Conservation (phyloP, 2,797 vertebrate genomes). For the Danionella dracula region DNA sequence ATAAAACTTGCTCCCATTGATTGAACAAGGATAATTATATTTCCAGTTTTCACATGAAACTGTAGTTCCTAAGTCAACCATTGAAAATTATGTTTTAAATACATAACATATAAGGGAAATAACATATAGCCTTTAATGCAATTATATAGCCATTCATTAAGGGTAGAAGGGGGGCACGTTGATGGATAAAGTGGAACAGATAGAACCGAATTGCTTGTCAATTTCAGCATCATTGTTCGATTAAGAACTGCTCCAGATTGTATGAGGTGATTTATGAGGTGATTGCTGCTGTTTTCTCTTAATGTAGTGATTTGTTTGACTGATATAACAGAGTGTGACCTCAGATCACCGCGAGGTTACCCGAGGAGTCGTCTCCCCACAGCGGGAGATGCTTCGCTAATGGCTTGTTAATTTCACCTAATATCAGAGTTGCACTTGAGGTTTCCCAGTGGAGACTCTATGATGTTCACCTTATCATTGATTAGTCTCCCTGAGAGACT, state of each 20-base stretch:
- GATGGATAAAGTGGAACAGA: no score
- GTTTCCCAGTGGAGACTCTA: neutral
- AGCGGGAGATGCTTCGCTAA: neutral
- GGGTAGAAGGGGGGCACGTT: no score
- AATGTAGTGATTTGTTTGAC: neutral
- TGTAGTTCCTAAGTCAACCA: no score
- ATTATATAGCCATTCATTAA: no score
- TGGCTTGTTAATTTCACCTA: conserved; percentile 25
- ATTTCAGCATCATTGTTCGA: no score
- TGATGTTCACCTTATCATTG: neutral
- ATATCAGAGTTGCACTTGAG: conserved; percentile 6
- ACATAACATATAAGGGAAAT: no score
- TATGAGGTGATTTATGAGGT: neutral
- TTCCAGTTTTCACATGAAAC: no score
- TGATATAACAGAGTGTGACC: neutral
- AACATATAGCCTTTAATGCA: no score
- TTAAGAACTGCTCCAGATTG: neutral
- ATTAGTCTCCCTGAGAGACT: neutral
- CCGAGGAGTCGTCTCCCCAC: neutral
- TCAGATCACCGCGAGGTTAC: conserved; percentile 1
- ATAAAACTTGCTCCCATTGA: no score
- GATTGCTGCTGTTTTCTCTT: neutral
- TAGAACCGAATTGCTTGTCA: no score
- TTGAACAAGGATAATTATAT: no score
- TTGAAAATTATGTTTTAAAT: no score